Percentiles rank a stretch among this genome's conserved stretches.
Evolutionary conservation across 2,888 invertebrate species (phyloP).

Genomic region (Gastracanthus pulcherrimus): DNA sequence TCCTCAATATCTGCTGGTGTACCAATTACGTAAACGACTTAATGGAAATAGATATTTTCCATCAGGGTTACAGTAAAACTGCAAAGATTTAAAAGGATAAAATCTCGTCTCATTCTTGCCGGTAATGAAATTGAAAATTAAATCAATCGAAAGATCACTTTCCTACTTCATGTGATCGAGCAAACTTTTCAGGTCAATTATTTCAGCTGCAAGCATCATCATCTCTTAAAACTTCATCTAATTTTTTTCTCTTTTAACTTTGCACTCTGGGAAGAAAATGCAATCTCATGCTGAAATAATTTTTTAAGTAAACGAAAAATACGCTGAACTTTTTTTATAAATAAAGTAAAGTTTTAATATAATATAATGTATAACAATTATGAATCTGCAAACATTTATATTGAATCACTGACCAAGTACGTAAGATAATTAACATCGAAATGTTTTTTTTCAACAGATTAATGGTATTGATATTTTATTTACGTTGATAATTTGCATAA

Average conservation of each 20-base stretch:
- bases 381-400: too few species aligned
- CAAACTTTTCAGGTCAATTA: conserved; percentile 18
- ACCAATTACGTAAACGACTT: too few species aligned
- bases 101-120: neutral
- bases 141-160: conserved; percentile 6
- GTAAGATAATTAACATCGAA: too few species aligned
- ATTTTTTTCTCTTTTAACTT: conserved; percentile 1
- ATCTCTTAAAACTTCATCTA: conserved; percentile 3
- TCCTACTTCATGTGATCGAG: neutral
- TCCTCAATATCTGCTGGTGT: neutral
- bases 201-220: neutral
- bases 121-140: conserved; percentile 22
- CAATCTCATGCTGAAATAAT: neutral
- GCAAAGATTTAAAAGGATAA: conserved; percentile 3
- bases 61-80: too few species aligned
- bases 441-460: too few species aligned
- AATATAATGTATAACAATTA: too few species aligned
- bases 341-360: too few species aligned
- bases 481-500: too few species aligned
- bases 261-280: neutral
- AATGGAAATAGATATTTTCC: too few species aligned
- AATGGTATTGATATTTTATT: too few species aligned
- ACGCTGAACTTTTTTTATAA: too few species aligned
- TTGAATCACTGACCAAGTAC: too few species aligned
- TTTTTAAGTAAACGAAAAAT: neutral